Evolutionary conservation across 2,113 vertebrate species (phyloP), one percentile per base, ranked within the genome.

Genomic region (human): DNA sequence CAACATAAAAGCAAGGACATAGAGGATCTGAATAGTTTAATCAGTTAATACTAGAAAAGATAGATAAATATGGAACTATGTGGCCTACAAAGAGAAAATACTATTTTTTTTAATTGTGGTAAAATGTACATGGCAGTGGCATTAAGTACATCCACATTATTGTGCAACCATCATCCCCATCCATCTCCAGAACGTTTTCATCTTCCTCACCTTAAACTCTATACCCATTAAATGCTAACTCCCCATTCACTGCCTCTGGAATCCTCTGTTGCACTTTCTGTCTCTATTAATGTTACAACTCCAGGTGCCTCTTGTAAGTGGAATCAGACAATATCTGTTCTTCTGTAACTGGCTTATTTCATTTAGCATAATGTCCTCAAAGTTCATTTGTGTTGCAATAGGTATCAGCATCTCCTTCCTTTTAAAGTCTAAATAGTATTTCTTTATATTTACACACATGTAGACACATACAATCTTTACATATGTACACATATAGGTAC

Each of bases 161-260:
- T 2, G 17, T 6, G 2, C 4, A 14, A 4, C 32, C 40, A 2
- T 38, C 13, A 18, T 38, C 30, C 1, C 10, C 14, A 1, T 27
- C 8, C 25, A 57, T 48, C 5, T 45, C 57, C 48, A 85, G 80
- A 57, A n/a, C 32, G 3, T 12, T 20, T 84, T 79, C 11, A 3
- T 55, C n/a, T 68, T 13, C 27, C 40, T 38, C 17, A 23, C 16
- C 32, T 48, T 73, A 25, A 22, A n/a, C 32, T 4, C 20, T 43
- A 6, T 11, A 45, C 22, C 32, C 16, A 8, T 61, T 2, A 30
- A 50, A 11, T 30, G n/a, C 10, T 52, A 12, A 48, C 6, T n/a
- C 50, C 27, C 14, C 3, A 1, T 30, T 43, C 78, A 23, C n/a
- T 4, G n/a, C 3, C 14, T 50, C 38, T 30, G 32, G 48, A 2